Percentiles rank a stretch among this genome's conserved stretches.
Evolutionary conservation across 2,888 invertebrate genomes (phyloP).

Genomic region (Cyclophora punctaria): DNA sequence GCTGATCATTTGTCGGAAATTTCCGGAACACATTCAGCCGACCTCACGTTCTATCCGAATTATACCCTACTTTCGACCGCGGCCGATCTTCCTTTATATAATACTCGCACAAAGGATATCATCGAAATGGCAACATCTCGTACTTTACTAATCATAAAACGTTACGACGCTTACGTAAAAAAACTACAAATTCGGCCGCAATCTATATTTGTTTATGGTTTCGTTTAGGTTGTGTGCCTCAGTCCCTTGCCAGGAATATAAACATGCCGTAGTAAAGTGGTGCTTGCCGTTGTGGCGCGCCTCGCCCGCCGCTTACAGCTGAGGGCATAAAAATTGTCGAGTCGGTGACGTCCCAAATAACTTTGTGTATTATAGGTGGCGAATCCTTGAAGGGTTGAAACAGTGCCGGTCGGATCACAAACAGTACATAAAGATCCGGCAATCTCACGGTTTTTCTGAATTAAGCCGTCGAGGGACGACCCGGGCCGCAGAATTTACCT

Average conservation of each 20-base stretch:
- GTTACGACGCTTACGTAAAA: conserved; percentile 1
- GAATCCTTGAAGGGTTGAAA: conserved; percentile 55
- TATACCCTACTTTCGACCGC: conserved; percentile 24
- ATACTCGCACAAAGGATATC: conserved; percentile 5
- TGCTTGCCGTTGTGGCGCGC: conserved; percentile 30
- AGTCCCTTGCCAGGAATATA: conserved; percentile 25
- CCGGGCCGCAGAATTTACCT: conserved; percentile 45
- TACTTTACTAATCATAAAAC: background rate
- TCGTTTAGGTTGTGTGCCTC: conserved; percentile 8
- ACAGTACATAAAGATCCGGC: conserved; percentile 64
- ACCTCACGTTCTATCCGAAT: conserved; percentile 31
- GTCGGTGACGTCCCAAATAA: conserved; percentile 42
- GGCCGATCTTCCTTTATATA: conserved; percentile 3
- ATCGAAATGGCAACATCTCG: background rate
- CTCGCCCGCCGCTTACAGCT: conserved; percentile 30
- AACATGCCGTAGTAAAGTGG: conserved; percentile 25
- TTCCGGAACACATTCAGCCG: conserved; percentile 34
- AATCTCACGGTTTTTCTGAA: conserved; percentile 62
- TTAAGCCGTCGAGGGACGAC: conserved; percentile 60
- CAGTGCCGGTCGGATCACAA: conserved; percentile 58
- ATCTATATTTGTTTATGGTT: conserved; percentile 12
- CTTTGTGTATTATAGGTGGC: conserved; percentile 55
- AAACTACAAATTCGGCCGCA: conserved; percentile 2
- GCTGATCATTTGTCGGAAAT: conserved; percentile 45
- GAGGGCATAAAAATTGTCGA: conserved; percentile 41